Percentiles rank a stretch among this genome's conserved stretches.
Conservation (phyloP, 2,797 vertebrate species). For the Mormyrus hasselquistii region DNA sequence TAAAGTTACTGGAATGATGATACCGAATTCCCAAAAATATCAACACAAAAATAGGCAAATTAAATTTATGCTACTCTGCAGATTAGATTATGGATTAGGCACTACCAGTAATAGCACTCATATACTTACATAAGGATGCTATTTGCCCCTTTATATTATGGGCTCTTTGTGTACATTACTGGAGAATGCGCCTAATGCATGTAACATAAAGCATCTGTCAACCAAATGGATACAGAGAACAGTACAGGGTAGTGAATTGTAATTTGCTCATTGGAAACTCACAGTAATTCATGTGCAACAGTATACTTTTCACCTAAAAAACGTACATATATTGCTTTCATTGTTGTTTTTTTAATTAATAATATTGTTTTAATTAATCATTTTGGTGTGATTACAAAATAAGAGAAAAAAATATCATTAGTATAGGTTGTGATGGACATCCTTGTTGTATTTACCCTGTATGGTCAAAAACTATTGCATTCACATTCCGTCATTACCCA, state of each 20-base stretch:
- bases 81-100: neutral
- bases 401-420: neutral
- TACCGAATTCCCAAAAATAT: conserved; percentile 2
- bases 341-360: neutral
- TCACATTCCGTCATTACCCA: neutral
- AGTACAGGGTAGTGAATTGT: neutral
- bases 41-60: neutral
- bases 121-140: conserved; percentile 1
- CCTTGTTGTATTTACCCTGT: neutral
- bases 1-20: conserved; percentile 2
- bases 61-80: neutral
- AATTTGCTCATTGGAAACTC: neutral
- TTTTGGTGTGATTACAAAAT: neutral
- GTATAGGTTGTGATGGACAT: neutral
- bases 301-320: neutral
- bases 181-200: neutral
- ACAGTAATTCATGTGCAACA: neutral
- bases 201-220: neutral
- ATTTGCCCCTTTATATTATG: neutral
- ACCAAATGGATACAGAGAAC: neutral
- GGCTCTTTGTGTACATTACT: conserved; percentile 3
- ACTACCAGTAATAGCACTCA: conserved; percentile 13
- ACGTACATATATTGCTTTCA: neutral
- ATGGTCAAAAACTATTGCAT: neutral
- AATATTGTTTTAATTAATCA: neutral